Base-by-base conservation (phyloP, 2,888 invertebrate species). In the Gibbula magus region DNA sequence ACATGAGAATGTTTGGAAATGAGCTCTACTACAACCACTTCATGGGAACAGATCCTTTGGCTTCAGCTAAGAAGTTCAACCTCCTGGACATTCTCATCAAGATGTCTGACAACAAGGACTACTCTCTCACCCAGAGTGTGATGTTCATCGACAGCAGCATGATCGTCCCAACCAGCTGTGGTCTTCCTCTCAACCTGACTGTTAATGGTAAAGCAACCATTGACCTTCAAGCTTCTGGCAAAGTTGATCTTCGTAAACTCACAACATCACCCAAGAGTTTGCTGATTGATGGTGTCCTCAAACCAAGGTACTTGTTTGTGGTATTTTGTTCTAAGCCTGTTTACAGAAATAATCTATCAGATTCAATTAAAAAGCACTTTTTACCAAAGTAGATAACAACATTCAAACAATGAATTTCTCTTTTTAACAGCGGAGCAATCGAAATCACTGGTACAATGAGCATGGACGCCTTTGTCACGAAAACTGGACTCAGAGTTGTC, bases 101-200 rank as follows among this genome's bases (percentile, higher is more conserved):
- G 79, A 92, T 75, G 88, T 96, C 80, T 94, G 95, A 85, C 93
- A 94, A 77, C 94, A 93, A 96, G 95, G 96, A 96, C 93, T 95
- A 97, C 29, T 96, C 96, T 56, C 96, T 96, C 93, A 96, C 96
- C 89, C 97, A 97, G 93, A 96, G 96, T 0, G 95, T 96, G 0
- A 95, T 97, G 91, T 96, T 98, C 92, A 93, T 98, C 79, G 98
- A 98, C 93, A 96, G 96, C 5, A 96, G 96, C n/a, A 96, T 97
- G 92, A 95, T 96, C 3, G 95, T 98, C 0, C 97, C 98, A 0
- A 96, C 96, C 45, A 95, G 96, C 0, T 95, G 96, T 67, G 98
- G 99, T 25, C 92, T 98, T 18, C 98, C 98, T 0, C 94, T 98
- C 81, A 95, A 96, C 78, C 94, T 98, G 89, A 96, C 96, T 88